These are phyloP conservation scores for Gymnocheta viridis DNA, from an alignment of 2,888 invertebrate species.

Conservation along the genomic window DNA sequence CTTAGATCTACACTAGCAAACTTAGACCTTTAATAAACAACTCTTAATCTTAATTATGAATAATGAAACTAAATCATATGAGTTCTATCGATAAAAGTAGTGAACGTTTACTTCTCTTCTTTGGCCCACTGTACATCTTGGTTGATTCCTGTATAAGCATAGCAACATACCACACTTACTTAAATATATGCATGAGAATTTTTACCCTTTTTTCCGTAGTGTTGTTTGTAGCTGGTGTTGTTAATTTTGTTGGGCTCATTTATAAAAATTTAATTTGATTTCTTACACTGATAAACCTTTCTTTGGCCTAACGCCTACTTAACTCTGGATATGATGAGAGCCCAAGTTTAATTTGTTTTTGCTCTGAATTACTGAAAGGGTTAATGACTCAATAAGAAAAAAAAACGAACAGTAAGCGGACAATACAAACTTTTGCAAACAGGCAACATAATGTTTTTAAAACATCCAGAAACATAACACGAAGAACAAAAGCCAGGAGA, in stretches of 20 bases:
- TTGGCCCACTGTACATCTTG: constrained; percentile 21
- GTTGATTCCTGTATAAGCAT: neutral
- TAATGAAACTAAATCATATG: too few relatives aligned
- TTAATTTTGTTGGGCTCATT: constrained; percentile 60
- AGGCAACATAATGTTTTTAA: constrained; percentile 28
- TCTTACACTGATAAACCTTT: constrained; percentile 68
- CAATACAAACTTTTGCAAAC: constrained; percentile 48
- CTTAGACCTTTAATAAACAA: too few relatives aligned
- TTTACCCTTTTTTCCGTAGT: constrained; percentile 43
- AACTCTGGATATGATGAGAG: constrained; percentile 46
- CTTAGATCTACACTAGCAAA: too few relatives aligned
- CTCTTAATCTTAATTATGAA: too few relatives aligned
- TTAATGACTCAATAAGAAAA: constrained; percentile 64
- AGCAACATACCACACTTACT: neutral
- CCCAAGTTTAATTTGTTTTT: constrained; percentile 41
- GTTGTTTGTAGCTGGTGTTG: constrained; percentile 31
- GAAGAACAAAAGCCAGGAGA: constrained; percentile 26
- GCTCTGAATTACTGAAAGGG: constrained; percentile 51
- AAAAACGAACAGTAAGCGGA: constrained; percentile 26
- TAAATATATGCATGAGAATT: constrained; percentile 16
- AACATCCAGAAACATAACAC: neutral
- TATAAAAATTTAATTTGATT: constrained; percentile 71
- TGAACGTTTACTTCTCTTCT: neutral
- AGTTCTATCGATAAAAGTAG: neutral
- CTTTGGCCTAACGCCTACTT: constrained; percentile 67